Conservation (phyloP, 2,113 vertebrate species). For the Piprites chloris region DNA sequence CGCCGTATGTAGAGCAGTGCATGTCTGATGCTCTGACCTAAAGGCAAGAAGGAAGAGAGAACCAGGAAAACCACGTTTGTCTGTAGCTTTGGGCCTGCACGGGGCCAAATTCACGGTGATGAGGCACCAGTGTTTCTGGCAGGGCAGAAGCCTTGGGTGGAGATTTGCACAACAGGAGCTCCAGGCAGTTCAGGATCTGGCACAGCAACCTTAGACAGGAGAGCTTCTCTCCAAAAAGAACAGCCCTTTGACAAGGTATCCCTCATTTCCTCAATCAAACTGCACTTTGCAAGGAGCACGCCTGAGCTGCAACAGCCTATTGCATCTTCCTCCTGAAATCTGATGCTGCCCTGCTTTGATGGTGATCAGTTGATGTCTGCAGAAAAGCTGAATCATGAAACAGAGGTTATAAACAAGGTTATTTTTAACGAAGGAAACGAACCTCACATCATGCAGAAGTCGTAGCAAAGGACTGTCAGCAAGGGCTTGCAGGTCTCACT, state of each 20-base stretch:
- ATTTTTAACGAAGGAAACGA: neutral
- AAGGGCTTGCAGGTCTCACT: neutral
- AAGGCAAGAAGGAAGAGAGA: slow-evolving; percentile 5
- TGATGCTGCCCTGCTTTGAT: neutral
- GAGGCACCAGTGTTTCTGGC: slow-evolving; percentile 13
- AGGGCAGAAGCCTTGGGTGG: neutral
- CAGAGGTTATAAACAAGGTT: slow-evolving; percentile 54
- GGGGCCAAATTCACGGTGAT: neutral
- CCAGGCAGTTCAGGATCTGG: neutral
- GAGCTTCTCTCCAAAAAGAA: neutral
- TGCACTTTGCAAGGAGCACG: neutral
- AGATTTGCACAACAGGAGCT: neutral
- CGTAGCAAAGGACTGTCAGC: neutral
- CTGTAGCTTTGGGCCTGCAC: neutral
- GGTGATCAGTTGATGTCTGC: neutral
- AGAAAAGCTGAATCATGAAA: slow-evolving; percentile 49
- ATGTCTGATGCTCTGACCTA: slow-evolving; percentile 30
- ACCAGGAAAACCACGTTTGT: neutral
- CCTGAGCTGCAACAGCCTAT: neutral
- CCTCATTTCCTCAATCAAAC: neutral
- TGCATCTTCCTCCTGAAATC: slow-evolving; percentile 9
- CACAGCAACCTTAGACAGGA: neutral
- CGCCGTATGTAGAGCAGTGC: fast-evolving
- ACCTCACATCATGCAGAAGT: neutral
- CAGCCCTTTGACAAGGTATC: neutral